phyloP scores from a whole-genome alignment of 2,797 vertebrate species.

The Emydoidea blandingii region DNA sequence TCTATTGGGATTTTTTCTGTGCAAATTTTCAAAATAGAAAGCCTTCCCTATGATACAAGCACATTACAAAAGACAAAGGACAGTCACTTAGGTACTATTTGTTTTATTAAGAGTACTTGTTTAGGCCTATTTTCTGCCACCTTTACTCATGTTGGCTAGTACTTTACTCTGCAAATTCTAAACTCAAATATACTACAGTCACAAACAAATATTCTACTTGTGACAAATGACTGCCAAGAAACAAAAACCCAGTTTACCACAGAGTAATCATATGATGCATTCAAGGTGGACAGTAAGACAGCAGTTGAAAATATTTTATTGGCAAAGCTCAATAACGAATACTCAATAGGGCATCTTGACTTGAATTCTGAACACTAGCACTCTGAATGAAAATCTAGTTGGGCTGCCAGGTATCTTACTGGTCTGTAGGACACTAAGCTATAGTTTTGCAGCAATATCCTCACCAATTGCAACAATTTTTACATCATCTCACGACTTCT shows the following conservation, averaged over 20 bases:
- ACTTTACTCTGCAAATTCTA: neutral
- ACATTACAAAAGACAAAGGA: neutral
- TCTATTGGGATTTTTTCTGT: conserved; percentile 85
- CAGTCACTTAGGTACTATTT: neutral
- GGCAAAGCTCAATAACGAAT: neutral
- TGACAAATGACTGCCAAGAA: neutral
- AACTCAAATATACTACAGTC: neutral
- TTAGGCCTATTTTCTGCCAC: neutral
- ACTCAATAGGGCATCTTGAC: neutral
- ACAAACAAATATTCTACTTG: neutral
- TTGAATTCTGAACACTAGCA: neutral
- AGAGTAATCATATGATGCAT: neutral
- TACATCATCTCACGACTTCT: neutral
- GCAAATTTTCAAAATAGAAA: conserved; percentile 88
- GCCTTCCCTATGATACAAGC: conserved; percentile 83
- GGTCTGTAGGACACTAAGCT: neutral
- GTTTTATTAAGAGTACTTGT: neutral
- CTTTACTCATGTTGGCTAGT: neutral
- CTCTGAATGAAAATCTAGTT: neutral
- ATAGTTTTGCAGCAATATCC: neutral
- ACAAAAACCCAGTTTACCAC: neutral
- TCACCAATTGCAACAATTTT: neutral
- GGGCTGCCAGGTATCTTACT: neutral
- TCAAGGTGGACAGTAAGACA: neutral
- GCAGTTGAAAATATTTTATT: neutral